Conservation (phyloP, 2,113 vertebrate genomes). For the Mungos mungo region DNA sequence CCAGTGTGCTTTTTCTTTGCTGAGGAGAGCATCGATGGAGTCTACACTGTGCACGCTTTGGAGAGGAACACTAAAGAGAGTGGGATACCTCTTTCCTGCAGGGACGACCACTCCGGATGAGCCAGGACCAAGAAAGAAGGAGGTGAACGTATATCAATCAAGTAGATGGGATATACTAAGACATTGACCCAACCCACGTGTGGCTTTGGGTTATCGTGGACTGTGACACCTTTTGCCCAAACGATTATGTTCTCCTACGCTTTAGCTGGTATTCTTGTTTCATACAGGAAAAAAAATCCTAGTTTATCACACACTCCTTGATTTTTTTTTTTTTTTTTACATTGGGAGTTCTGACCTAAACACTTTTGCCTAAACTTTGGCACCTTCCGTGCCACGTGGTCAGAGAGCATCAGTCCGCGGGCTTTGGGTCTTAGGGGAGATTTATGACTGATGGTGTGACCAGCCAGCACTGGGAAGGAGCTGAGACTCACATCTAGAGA, state of each 20-base stretch:
- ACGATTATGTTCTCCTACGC: too few species aligned
- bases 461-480: neutral
- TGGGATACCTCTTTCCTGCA: neutral
- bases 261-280: neutral
- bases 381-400: neutral
- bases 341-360: neutral
- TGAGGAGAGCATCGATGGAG: neutral
- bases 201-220: neutral
- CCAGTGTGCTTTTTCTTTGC: neutral
- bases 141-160: neutral
- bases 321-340: neutral
- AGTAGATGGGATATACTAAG: neutral
- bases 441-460: neutral
- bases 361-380: neutral
- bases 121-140: neutral
- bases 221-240: neutral
- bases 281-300: neutral
- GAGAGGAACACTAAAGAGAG: neutral
- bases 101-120: neutral
- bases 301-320: neutral
- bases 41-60: fast-evolving
- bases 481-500: neutral
- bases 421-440: neutral
- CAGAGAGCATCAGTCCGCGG: neutral
- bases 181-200: neutral